Evolutionary conservation across 1,140 invertebrate genomes (phyloP), one percentile per base, ranked within the genome.

Genomic region (Ylistrum balloti): DNA sequence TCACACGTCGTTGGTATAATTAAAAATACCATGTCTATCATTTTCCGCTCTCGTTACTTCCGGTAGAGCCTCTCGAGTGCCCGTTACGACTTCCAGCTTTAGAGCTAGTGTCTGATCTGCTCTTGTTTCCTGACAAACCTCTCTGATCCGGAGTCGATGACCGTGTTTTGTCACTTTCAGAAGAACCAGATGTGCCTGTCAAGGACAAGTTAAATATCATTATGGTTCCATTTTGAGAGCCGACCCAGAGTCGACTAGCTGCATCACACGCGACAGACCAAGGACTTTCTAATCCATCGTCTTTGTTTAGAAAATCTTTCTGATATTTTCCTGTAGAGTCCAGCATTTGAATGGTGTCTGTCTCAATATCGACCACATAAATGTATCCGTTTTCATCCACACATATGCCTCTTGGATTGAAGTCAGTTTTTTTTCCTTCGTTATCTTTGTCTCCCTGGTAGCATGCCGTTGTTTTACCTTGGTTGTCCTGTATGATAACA

Each of bases 401-500:
- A 32, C 89, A 90, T 35, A 90, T 74, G 10, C 89, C 89, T 22
- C 89, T 86, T 48, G 89, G 89, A 28, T 87, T 90, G 33, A 90
- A 90, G 34, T 87, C 86, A 20, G 15, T 10, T 28, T 89, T 56
- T 0, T 38, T 22, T 33, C 35, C 86, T 32, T 38, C 22, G 15
- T 86, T 86, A 3, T 38, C 32, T 32, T 33, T 48, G 9, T 87
- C 33, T 10, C 89, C 89, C 9, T 90, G 35, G 87, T 87, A 90
- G 22, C 34, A 48, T 34, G 41, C 22, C 9, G 87, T 15, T 33
- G 45, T 33, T n/a, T 87, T 90, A 33, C 89, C 89, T 34, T 87
- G 28, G 33, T 0, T 33, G 33, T 90, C 89, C 33, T 41, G 45
- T 10, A 90, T 28, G 0, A 74, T 38, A 20, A 90, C 86, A 33